These are phyloP conservation scores for Phalloptychus januarius DNA, from an alignment of 2,797 vertebrate genomes.

Conservation along the genomic window DNA sequence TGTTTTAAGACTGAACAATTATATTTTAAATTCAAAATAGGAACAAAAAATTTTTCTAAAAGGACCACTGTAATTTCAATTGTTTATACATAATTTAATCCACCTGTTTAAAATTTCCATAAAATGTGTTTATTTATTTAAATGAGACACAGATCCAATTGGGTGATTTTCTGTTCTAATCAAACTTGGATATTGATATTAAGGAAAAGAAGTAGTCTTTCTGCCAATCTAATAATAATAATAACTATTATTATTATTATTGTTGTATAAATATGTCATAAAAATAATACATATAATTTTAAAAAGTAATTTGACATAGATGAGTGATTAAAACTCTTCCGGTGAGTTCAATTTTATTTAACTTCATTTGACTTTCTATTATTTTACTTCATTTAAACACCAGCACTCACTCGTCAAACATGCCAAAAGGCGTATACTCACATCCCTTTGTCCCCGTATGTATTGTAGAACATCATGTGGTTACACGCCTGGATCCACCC, in stretches of 20 bases:
- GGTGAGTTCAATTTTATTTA: not conserved
- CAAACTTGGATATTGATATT: not conserved
- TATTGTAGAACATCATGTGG: slow-evolving; percentile 99
- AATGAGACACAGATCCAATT: not conserved
- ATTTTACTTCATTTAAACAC: not conserved
- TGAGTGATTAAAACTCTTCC: not conserved
- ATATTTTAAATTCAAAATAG: not conserved
- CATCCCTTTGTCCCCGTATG: slow-evolving; percentile 94
- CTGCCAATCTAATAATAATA: too few relatives aligned
- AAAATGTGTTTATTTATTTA: not conserved
- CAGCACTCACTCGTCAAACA: not conserved
- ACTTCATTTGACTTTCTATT: too few relatives aligned
- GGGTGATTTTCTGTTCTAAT: not conserved
- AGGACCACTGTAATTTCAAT: not conserved
- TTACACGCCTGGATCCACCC: slow-evolving; percentile 99
- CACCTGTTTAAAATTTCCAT: not conserved
- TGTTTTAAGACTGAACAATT: not conserved
- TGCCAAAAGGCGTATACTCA: slow-evolving; percentile 79
- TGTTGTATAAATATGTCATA: too few relatives aligned
- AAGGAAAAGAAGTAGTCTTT: not conserved
- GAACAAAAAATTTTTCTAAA: not conserved
- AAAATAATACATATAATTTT: not conserved
- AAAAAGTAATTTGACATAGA: not conserved
- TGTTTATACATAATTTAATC: not conserved
- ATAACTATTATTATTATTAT: too few relatives aligned